A percentile compares a stretch with the other conserved stretches of the same genome.
These are phyloP conservation scores for Eupithecia pulchellata DNA, from an alignment of 2,888 invertebrate genomes.

Conservation along the genomic window DNA sequence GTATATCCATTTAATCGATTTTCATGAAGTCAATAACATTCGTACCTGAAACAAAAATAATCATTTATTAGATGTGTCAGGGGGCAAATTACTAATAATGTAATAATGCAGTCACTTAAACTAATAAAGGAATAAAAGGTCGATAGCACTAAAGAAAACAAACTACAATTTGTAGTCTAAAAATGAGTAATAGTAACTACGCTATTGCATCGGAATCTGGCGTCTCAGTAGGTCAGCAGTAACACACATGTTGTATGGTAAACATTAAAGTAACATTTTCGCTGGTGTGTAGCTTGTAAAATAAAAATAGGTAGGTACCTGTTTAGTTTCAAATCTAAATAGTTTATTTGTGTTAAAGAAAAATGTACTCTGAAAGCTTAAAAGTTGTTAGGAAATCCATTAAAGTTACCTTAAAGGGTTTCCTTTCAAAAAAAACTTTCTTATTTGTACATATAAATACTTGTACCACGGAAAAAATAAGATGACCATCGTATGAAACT, in stretches of 20 bases:
- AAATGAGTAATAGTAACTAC: slow-evolving; percentile 53
- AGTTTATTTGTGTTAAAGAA: no score
- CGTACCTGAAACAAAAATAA: background rate
- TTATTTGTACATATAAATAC: no score
- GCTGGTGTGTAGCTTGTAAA: slow-evolving; percentile 20
- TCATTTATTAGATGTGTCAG: background rate
- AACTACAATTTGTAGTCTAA: slow-evolving; percentile 39
- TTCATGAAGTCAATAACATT: background rate
- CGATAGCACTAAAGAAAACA: slow-evolving; percentile 47
- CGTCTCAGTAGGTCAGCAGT: slow-evolving; percentile 38
- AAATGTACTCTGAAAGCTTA: no score
- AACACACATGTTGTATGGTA: slow-evolving; percentile 34
- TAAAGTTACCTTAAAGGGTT: no score
- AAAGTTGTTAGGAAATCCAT: no score
- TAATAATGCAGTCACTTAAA: background rate
- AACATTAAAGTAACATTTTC: slow-evolving; percentile 27
- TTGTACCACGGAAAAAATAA: no score
- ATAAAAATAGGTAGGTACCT: slow-evolving; percentile 12
- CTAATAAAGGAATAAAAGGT: slow-evolving; percentile 37
- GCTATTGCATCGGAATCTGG: slow-evolving; percentile 31
- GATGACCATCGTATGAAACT: no score
- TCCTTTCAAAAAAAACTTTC: no score
- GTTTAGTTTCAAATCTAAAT: background rate
- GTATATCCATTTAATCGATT: no score
- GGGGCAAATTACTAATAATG: background rate